Percentiles rank a stretch among this genome's conserved stretches.
phyloP scores from a whole-genome alignment of 2,113 vertebrate species.

The Chaetodon trifascialis region DNA sequence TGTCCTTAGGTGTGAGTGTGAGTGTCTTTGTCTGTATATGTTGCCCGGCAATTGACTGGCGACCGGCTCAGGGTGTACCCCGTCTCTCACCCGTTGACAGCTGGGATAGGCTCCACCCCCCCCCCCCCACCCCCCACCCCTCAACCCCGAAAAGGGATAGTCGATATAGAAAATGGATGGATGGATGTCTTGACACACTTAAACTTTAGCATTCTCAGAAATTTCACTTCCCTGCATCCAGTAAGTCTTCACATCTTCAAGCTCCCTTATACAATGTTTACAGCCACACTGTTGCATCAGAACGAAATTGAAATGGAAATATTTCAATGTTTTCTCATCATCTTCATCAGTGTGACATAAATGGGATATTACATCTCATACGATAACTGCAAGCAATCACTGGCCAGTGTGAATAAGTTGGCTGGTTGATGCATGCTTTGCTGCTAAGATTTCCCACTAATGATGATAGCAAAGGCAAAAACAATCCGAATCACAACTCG shows the following conservation, averaged over 20 bases:
- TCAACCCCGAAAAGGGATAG: too few relatives aligned
- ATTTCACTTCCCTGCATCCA: neutral
- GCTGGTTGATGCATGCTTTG: neutral
- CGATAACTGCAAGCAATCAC: neutral
- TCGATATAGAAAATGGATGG: too few relatives aligned
- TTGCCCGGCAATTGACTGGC: too few relatives aligned
- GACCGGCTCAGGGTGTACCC: too few relatives aligned
- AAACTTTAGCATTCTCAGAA: neutral
- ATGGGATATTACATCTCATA: neutral
- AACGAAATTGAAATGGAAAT: neutral
- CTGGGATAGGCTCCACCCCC: too few relatives aligned
- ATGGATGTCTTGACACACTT: neutral
- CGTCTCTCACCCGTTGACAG: too few relatives aligned
- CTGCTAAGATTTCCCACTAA: neutral
- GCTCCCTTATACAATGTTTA: neutral
- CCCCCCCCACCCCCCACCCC: too few relatives aligned
- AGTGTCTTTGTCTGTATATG: too few relatives aligned
- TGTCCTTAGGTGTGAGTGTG: too few relatives aligned
- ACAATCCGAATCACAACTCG: neutral
- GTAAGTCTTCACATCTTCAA: neutral
- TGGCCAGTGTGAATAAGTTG: neutral
- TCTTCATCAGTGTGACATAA: neutral
- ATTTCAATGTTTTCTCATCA: neutral
- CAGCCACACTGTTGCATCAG: neutral
- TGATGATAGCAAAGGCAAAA: neutral